A percentile compares a stretch with the other conserved stretches of the same genome.
These are phyloP conservation scores for Phaenicophaeus curvirostris DNA, from an alignment of 2,797 vertebrate genomes.

Conservation along the genomic window DNA sequence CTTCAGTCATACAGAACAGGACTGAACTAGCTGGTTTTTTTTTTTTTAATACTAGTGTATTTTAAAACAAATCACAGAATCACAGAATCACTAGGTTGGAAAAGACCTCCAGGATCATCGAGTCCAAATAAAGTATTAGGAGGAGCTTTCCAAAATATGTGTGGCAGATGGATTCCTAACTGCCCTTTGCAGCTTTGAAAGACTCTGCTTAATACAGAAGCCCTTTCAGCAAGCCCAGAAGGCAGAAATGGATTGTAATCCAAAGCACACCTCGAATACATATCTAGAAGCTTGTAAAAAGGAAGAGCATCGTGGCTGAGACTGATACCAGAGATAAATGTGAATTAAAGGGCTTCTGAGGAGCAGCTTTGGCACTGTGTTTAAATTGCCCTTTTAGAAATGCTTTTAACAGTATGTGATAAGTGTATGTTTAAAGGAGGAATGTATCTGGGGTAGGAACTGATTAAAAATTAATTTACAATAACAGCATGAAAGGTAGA, in stretches of 20 bases:
- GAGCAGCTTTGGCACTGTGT: not conserved
- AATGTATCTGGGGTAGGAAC: constrained; percentile 1
- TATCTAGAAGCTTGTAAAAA: not conserved
- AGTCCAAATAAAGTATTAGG: not conserved
- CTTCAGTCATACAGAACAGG: not conserved
- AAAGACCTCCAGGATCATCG: no score
- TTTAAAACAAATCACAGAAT: not conserved
- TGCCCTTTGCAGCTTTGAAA: not conserved
- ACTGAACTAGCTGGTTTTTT: not conserved
- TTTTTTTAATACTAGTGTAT: not conserved
- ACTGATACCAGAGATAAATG: not conserved
- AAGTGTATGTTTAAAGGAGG: constrained; percentile 16
- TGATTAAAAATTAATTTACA: constrained; percentile 61
- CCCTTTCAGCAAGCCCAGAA: not conserved
- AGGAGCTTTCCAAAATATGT: not conserved
- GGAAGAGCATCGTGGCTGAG: not conserved
- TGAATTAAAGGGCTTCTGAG: not conserved
- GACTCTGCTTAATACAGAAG: not conserved
- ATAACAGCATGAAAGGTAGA: constrained; percentile 33
- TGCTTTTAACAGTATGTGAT: not conserved
- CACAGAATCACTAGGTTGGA: no score
- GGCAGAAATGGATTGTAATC: constrained; percentile 1
- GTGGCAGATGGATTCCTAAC: not conserved
- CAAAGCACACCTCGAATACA: not conserved
- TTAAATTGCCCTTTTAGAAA: constrained; percentile 35